Percentiles rank a stretch among this genome's conserved stretches.
phyloP scores from a whole-genome alignment of 2,797 vertebrate species.

The Myotis pilosus region DNA sequence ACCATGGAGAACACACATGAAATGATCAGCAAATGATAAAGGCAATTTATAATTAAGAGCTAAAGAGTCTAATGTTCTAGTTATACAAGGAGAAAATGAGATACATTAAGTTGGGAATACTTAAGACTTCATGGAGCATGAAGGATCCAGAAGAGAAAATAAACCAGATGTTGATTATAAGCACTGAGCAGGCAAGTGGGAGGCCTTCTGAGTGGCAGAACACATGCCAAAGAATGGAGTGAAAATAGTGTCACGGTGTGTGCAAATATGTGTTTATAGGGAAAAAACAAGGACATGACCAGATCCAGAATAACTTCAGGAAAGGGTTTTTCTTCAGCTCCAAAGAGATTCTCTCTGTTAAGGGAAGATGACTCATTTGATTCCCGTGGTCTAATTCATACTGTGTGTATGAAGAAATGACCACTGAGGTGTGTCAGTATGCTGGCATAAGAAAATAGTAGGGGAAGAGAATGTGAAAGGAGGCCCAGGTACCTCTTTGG shows the following conservation, averaged over 20 bases:
- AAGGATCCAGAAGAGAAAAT: background rate
- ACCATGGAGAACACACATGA: background rate
- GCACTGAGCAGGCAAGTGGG: background rate
- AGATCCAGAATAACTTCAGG: background rate
- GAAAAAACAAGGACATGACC: background rate
- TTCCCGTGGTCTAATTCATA: background rate
- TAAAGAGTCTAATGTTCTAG: background rate
- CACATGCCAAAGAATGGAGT: background rate
- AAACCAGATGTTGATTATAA: background rate
- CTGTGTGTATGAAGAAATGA: background rate
- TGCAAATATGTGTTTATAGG: background rate
- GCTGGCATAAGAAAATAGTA: background rate
- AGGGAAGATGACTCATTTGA: background rate
- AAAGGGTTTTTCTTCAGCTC: constrained; percentile 11
- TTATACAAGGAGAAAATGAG: constrained; percentile 23
- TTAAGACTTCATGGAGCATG: background rate
- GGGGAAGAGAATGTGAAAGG: background rate
- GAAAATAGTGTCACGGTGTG: background rate
- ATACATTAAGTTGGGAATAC: background rate
- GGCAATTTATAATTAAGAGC: background rate
- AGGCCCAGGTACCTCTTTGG: background rate
- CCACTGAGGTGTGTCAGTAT: background rate
- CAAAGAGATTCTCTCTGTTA: background rate
- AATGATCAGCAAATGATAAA: constrained; percentile 16
- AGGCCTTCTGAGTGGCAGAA: background rate